Conservation (phyloP, 2,797 vertebrate species). For the Aulostomus chinensis region DNA sequence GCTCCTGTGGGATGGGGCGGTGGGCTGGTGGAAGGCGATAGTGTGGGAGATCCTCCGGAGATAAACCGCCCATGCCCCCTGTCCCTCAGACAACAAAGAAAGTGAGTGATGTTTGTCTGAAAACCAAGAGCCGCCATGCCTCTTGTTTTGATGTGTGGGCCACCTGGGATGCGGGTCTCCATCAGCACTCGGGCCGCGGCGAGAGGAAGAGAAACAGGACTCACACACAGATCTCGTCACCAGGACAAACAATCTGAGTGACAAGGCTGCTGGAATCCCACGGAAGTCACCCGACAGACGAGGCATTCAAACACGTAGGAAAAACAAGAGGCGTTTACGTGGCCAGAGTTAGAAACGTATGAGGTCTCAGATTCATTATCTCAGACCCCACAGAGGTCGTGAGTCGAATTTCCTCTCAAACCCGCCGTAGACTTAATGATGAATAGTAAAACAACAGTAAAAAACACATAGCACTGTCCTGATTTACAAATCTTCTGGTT, state of each 20-base stretch:
- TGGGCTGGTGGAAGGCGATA: constrained; percentile 69
- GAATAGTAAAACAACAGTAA: no score
- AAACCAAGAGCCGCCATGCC: constrained; percentile 77
- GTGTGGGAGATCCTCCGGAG: constrained; percentile 71
- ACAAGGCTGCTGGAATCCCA: constrained; percentile 70
- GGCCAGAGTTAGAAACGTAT: constrained; percentile 34
- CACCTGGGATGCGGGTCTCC: constrained; percentile 82
- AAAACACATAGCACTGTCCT: no score
- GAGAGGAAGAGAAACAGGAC: constrained; percentile 68
- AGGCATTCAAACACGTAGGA: constrained; percentile 58
- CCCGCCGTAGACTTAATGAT: no score
- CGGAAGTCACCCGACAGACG: constrained; percentile 66
- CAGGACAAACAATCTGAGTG: constrained; percentile 77
- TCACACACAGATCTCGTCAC: constrained; percentile 63
- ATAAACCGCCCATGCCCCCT: constrained; percentile 70
- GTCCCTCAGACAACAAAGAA: constrained; percentile 80
- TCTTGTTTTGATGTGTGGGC: constrained; percentile 83
- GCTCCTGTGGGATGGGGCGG: constrained; percentile 74
- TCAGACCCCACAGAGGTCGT: not conserved
- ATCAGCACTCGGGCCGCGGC: constrained; percentile 65
- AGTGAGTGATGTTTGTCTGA: constrained; percentile 84
- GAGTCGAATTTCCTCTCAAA: no score
- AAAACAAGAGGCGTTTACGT: constrained; percentile 58
- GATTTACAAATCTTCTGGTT: no score
- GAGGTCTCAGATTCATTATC: not conserved